Evolutionary conservation across 2,113 vertebrate genomes (phyloP), one percentile per base, ranked within the genome.

Genomic region (Mus pahari): DNA sequence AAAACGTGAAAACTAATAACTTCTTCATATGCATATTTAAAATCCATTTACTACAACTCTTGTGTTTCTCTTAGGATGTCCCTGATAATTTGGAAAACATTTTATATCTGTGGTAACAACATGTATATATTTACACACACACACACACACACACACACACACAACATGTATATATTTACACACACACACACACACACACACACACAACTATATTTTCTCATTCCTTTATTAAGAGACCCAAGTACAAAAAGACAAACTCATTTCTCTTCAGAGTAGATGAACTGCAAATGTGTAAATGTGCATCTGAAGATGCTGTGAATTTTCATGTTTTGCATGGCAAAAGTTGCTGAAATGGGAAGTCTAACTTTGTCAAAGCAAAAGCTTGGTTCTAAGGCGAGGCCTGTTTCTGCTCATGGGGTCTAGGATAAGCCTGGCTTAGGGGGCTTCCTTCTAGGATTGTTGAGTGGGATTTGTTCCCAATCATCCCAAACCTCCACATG

Each of bases 331-430:
- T 48, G 26, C 19, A 7, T 70, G 42, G 19, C 24, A 60, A 68
- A 50, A 88, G 26, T 33, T 8, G 45, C 58, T 66, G 1, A 48
- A 62, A 5, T 0, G 31, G 4, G 45, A 77, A 39, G 13, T 70
- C 11, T 3, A 48, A 31, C 33, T n/a, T 78, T 33, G 50, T 1
- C 17, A 64, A 78, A 31, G 70, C 9, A 5, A 45, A 87, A 42
- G 7, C 26, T 48, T 33, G 39, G 7, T 2, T 39, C 26, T 20
- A 5, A 9, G 3, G 1, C 2, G 3, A 0, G 1, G 39, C 42
- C 17, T 33, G 4, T 13, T 19, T 16, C 2, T 64, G 20, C 58
- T 48, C 0, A 1, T 0, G 70, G 62, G 64, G 5, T 31, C 55
- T 5, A 10, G 33, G 58, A 42, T 13, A 45, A 10, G 1, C 22